Conservation (phyloP, 2,888 invertebrate genomes). For the Trissolcus brochymenae region DNA sequence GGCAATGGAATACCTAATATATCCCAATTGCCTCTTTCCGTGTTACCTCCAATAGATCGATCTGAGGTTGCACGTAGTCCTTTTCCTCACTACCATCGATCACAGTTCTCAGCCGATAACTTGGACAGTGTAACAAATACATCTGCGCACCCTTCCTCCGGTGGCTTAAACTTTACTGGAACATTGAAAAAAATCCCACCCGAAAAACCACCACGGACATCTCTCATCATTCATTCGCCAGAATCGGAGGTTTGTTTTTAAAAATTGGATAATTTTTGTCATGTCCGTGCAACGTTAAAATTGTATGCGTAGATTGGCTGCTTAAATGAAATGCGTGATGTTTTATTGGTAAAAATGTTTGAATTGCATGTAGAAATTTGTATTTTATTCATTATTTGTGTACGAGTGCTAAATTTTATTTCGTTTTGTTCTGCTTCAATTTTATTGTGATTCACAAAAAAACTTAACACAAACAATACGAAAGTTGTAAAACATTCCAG, state of each 20-base stretch:
- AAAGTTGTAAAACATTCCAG: neutral
- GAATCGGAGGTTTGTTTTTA: slow-evolving; percentile 69
- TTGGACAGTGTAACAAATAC: slow-evolving; percentile 60
- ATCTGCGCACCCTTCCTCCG: slow-evolving; percentile 50
- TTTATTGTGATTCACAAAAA: neutral
- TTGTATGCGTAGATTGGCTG: neutral
- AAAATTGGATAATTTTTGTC: neutral
- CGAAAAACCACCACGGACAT: slow-evolving; percentile 74
- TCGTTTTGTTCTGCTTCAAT: neutral
- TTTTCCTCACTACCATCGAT: slow-evolving; percentile 68
- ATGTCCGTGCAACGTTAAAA: neutral
- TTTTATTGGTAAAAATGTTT: too few species aligned
- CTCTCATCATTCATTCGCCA: slow-evolving; percentile 73
- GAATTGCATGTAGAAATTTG: too few species aligned
- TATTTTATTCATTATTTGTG: neutral
- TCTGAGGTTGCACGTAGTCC: slow-evolving; percentile 67
- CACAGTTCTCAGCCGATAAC: slow-evolving; percentile 65
- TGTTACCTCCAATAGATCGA: slow-evolving; percentile 70
- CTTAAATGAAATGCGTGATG: too few species aligned
- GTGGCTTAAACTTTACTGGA: slow-evolving; percentile 66
- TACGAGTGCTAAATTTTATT: too few species aligned
- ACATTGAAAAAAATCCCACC: slow-evolving; percentile 74
- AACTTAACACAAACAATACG: neutral
- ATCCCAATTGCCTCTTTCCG: slow-evolving; percentile 71
- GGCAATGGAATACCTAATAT: slow-evolving; percentile 66